Conservation (phyloP, 2,888 invertebrate genomes). For the Eudemis profundana region DNA sequence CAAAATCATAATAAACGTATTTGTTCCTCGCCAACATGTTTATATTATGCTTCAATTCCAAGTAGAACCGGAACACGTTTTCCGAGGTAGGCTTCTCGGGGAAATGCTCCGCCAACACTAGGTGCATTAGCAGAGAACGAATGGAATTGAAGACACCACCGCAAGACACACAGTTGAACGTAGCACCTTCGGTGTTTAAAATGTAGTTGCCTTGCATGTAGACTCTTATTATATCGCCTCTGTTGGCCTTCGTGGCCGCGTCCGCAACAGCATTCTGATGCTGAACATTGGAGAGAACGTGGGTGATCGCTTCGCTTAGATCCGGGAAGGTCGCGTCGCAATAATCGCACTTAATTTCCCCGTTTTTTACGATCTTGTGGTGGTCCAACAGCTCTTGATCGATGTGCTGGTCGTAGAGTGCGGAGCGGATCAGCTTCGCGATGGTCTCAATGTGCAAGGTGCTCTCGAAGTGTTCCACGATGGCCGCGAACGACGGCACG, state of each 20-base stretch:
- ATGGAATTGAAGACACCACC: slow-evolving; percentile 72
- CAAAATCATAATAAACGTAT: slow-evolving; percentile 75
- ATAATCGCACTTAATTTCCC: slow-evolving; percentile 61
- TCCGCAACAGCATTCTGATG: slow-evolving; percentile 69
- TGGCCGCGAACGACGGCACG: slow-evolving; percentile 74
- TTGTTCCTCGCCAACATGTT: slow-evolving; percentile 76
- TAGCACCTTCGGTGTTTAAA: slow-evolving; percentile 70
- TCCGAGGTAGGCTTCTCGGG: slow-evolving; percentile 65
- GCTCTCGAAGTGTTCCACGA: slow-evolving; percentile 77
- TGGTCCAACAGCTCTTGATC: slow-evolving; percentile 59
- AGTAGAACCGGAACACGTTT: slow-evolving; percentile 76
- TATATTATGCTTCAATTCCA: slow-evolving; percentile 78
- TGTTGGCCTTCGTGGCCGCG: slow-evolving; percentile 58
- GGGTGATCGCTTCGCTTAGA: slow-evolving; percentile 61
- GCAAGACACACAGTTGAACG: slow-evolving; percentile 69
- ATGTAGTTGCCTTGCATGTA: slow-evolving; percentile 77
- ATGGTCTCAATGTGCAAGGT: slow-evolving; percentile 68
- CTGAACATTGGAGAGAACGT: slow-evolving; percentile 64
- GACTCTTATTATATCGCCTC: slow-evolving; percentile 75
- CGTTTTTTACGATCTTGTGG: slow-evolving; percentile 59
- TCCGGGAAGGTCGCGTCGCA: slow-evolving; percentile 65
- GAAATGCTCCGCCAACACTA: slow-evolving; percentile 76
- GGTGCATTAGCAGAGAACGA: slow-evolving; percentile 68
- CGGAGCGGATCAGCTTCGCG: slow-evolving; percentile 66
- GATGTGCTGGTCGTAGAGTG: slow-evolving; percentile 60